Conservation (phyloP, 2,797 vertebrate species). For the Hemibagrus guttatus region DNA sequence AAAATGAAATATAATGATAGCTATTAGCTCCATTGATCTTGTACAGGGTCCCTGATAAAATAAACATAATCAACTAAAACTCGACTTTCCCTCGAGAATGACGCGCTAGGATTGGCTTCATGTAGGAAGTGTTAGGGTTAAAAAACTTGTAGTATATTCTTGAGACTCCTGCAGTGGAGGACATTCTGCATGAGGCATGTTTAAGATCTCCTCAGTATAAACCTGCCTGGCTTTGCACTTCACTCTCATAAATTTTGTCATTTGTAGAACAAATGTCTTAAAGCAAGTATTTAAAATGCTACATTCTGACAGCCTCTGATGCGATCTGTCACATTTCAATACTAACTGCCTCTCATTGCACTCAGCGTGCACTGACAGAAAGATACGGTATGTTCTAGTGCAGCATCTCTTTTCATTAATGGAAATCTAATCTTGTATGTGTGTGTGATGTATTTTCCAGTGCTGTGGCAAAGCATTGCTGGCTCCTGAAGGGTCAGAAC, state of each 20-base stretch:
- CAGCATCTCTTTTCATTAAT: neutral
- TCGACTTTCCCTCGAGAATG: neutral
- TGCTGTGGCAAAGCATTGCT: constrained; percentile 4
- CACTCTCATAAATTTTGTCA: constrained; percentile 51
- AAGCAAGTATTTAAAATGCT: constrained; percentile 59
- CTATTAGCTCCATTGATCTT: neutral
- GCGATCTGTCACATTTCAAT: constrained; percentile 28
- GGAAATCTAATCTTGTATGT: constrained; percentile 31
- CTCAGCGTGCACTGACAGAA: constrained; percentile 20
- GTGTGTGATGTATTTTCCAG: constrained; percentile 43
- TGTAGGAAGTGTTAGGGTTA: constrained; percentile 15
- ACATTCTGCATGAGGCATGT: constrained; percentile 40
- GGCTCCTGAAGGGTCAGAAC: constrained; percentile 10
- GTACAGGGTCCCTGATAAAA: neutral
- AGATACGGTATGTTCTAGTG: constrained; percentile 24
- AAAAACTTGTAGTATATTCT: constrained; percentile 12
- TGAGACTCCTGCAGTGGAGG: neutral
- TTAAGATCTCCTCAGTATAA: constrained; percentile 55
- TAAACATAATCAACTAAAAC: neutral
- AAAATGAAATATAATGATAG: neutral
- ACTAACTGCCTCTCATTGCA: constrained; percentile 28
- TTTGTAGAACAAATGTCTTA: constrained; percentile 57
- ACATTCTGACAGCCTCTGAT: constrained; percentile 44
- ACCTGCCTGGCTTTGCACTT: constrained; percentile 47
- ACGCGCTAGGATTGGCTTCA: neutral